These are phyloP conservation scores for Bellardia bayeri DNA, from an alignment of 2,888 invertebrate genomes.

Conservation along the genomic window DNA sequence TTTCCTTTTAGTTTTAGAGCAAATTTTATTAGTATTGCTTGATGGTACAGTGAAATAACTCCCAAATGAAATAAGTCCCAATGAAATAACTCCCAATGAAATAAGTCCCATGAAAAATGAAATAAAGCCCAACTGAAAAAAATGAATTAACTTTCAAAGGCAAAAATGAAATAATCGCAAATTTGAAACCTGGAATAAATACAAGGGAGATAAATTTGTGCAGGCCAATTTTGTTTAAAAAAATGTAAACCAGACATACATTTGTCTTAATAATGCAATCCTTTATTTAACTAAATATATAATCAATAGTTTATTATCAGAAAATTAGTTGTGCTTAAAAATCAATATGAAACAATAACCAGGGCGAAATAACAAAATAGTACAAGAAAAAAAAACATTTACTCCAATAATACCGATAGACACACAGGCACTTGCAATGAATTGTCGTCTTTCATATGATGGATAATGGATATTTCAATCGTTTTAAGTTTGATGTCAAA, in stretches of 20 bases:
- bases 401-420: neutral
- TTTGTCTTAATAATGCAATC: conserved; percentile 1
- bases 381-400: neutral
- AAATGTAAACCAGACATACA: neutral
- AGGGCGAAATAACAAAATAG: neutral
- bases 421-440: neutral
- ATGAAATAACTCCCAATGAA: no score
- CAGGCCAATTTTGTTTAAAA: no score
- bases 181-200: no score
- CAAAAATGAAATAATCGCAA: no score
- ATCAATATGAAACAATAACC: conserved; percentile 9
- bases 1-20: no score
- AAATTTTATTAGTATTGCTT: no score
- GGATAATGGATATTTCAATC: conserved; percentile 47
- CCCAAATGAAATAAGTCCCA: no score
- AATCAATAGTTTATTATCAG: neutral
- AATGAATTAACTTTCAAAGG: no score
- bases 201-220: no score
- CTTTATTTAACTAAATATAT: neutral
- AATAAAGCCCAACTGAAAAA: no score
- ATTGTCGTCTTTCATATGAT: conserved; percentile 17
- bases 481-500: conserved; percentile 31
- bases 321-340: neutral
- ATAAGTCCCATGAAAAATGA: no score
- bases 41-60: no score